These are phyloP conservation scores for Agrilus cyanescens DNA, from an alignment of 2,888 invertebrate genomes.

Conservation along the genomic window DNA sequence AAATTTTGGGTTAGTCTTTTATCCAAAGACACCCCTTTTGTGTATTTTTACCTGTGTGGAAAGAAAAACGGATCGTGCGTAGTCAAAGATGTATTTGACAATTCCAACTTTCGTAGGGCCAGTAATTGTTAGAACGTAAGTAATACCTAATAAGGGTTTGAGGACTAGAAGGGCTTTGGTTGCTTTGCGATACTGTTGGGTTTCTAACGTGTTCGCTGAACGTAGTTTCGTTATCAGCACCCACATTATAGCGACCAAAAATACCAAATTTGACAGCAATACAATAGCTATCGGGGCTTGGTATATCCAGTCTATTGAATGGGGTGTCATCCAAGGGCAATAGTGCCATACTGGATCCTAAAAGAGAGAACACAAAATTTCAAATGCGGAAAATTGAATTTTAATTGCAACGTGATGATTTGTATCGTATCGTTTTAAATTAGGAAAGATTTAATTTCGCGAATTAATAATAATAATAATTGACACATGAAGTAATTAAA, in stretches of 20 bases:
- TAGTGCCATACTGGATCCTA: conserved; percentile 14
- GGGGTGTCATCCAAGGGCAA: conserved; percentile 69
- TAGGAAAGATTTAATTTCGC: no score
- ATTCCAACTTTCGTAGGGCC: conserved; percentile 75
- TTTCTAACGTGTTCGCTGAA: conserved; percentile 81
- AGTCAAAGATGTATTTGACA: conserved; percentile 63
- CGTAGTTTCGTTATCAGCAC: conserved; percentile 87
- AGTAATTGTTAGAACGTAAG: conserved; percentile 74
- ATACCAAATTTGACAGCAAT: conserved; percentile 69
- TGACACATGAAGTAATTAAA: no score
- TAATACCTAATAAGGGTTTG: conserved; percentile 86
- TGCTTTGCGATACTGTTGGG: conserved; percentile 82
- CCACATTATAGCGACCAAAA: conserved; percentile 80
- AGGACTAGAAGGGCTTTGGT: conserved; percentile 84
- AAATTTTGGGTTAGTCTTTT: conserved; percentile 9
- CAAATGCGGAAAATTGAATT: no score
- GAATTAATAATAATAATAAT: no score
- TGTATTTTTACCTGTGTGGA: conserved; percentile 75
- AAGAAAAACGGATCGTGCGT: conserved; percentile 67
- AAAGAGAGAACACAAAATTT: neutral
- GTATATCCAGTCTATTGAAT: conserved; percentile 78
- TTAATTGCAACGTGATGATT: no score
- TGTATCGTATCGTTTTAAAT: no score
- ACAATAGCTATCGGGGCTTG: conserved; percentile 74
- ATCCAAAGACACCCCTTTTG: conserved; percentile 8